Evolutionary conservation across 2,113 vertebrate species (phyloP).

Genomic region (Regulus satrapa): DNA sequence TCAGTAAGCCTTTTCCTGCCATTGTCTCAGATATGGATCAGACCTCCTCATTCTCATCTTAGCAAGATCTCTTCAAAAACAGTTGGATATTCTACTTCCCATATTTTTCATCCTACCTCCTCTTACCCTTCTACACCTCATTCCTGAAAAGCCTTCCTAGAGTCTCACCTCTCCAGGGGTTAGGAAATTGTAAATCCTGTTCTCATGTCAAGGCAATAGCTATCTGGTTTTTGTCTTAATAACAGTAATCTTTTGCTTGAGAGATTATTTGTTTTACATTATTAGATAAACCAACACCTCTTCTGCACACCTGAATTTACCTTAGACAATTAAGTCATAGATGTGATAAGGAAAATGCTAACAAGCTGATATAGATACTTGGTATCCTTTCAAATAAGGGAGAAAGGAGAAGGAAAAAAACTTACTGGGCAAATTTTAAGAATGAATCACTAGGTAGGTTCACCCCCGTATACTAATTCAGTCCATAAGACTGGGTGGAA

Average conservation of each 20-base stretch:
- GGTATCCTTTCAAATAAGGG: neutral
- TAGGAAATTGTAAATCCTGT: neutral
- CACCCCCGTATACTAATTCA: neutral
- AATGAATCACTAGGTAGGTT: neutral
- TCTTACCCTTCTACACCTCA: neutral
- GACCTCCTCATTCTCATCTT: neutral
- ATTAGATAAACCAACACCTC: neutral
- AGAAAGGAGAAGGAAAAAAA: neutral
- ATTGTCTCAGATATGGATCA: neutral
- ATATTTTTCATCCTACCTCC: neutral
- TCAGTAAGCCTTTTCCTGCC: neutral
- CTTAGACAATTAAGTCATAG: neutral
- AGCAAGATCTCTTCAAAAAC: neutral
- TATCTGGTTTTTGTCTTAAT: neutral
- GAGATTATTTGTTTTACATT: neutral
- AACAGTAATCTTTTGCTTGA: neutral
- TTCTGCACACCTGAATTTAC: neutral
- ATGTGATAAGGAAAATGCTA: neutral
- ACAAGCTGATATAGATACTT: neutral
- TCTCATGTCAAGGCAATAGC: neutral
- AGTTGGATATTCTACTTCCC: neutral
- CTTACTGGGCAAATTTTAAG: neutral
- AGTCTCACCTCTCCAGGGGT: neutral
- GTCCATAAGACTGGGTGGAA: neutral
- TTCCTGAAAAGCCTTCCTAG: neutral